Evolutionary conservation across 92 coral and sea anemone species (phyloP).

Genomic region (Porites evermanni): DNA sequence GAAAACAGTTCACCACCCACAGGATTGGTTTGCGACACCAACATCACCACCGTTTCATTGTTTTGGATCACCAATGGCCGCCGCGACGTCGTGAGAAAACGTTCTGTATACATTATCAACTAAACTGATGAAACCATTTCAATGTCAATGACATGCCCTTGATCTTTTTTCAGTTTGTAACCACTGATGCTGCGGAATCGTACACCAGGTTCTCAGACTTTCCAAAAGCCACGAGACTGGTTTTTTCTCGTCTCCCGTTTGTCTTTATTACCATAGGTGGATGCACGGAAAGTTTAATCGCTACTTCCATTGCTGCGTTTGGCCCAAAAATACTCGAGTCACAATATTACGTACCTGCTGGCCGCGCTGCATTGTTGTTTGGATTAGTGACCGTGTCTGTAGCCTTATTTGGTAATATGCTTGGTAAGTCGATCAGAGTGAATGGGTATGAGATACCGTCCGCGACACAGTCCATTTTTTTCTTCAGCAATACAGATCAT

Average conservation of each 20-base stretch:
- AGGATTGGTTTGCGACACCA: too few relatives aligned
- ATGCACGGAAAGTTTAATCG: slow-evolving; percentile 68
- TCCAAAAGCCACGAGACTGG: slow-evolving; percentile 75
- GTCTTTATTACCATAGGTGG: slow-evolving; percentile 74
- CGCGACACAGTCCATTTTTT: too few relatives aligned
- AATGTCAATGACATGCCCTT: not conserved
- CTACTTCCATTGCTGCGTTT: slow-evolving; percentile 77
- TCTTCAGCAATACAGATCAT: too few relatives aligned
- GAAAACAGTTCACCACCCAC: too few relatives aligned
- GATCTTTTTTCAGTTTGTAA: slow-evolving; percentile 8
- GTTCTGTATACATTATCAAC: too few relatives aligned
- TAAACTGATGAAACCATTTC: too few relatives aligned
- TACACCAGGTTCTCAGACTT: slow-evolving; percentile 69
- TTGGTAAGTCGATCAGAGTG: slow-evolving; percentile 62
- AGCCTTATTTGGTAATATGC: slow-evolving; percentile 78
- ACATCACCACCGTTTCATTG: too few relatives aligned
- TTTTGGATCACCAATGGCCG: too few relatives aligned
- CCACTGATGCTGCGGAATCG: slow-evolving; percentile 18
- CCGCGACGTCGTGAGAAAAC: too few relatives aligned
- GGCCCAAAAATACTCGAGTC: slow-evolving; percentile 87
- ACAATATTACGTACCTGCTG: slow-evolving; percentile 69
- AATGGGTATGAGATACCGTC: too few relatives aligned
- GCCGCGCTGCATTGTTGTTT: slow-evolving; percentile 71
- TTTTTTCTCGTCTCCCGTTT: slow-evolving; percentile 68
- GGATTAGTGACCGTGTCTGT: slow-evolving; percentile 73